A percentile compares a stretch with the other conserved stretches of the same genome.
Conservation (phyloP, 1,140 invertebrate species). For the Scaptomyza montana region DNA sequence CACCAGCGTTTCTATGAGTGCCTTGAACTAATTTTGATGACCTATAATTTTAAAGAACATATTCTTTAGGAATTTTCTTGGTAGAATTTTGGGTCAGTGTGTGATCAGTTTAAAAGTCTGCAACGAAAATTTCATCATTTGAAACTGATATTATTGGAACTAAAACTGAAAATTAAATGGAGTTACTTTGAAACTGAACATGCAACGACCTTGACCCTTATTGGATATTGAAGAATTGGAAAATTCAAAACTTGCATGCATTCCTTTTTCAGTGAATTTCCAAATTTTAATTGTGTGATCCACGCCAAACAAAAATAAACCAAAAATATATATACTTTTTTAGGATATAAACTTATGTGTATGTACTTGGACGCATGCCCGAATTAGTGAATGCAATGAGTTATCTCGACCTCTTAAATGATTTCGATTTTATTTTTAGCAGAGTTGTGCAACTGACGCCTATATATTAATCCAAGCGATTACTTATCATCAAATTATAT, state of each 20-base stretch:
- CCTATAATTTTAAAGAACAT: slow-evolving; percentile 18
- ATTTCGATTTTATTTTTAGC: slow-evolving; percentile 66
- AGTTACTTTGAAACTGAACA: slow-evolving; percentile 4
- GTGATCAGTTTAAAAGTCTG: slow-evolving; percentile 10
- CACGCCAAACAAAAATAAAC: slow-evolving; percentile 24
- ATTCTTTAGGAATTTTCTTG: slow-evolving; percentile 22
- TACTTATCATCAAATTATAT: slow-evolving; percentile 50
- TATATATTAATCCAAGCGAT: not conserved
- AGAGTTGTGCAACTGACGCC: slow-evolving; percentile 43
- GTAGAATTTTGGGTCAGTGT: slow-evolving; percentile 9
- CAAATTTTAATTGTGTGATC: slow-evolving; percentile 11
- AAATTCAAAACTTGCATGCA: slow-evolving; percentile 57
- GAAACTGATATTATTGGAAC: not conserved
- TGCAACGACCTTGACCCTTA: slow-evolving; percentile 21
- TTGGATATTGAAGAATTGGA: slow-evolving; percentile 49
- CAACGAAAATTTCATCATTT: too few relatives aligned
- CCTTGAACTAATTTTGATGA: slow-evolving; percentile 26
- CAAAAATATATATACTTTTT: not conserved
- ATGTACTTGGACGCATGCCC: slow-evolving; percentile 67
- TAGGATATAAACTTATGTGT: slow-evolving; percentile 60
- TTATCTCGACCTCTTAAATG: slow-evolving; percentile 70
- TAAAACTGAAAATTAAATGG: not conserved
- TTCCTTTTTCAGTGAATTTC: slow-evolving; percentile 39
- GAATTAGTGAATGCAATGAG: slow-evolving; percentile 74
- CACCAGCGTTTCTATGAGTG: slow-evolving; percentile 25